phyloP scores from a whole-genome alignment of 2,797 vertebrate genomes.

The Pampus argenteus region DNA sequence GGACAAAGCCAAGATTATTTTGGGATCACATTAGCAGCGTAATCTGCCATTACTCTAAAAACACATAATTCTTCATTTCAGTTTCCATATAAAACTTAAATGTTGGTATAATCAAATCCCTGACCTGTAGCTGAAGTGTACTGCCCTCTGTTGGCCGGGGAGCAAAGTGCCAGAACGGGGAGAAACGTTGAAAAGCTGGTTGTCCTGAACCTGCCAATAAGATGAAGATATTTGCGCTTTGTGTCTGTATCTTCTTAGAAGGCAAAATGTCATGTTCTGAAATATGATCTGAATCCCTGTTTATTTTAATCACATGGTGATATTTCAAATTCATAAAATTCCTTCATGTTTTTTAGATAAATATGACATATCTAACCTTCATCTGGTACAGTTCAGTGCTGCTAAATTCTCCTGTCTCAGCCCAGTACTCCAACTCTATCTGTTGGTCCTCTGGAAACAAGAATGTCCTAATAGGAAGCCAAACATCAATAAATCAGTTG shows the following conservation, averaged over 20 bases:
- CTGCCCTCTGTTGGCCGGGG: constrained; percentile 87
- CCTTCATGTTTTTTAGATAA: background rate
- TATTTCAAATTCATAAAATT: background rate
- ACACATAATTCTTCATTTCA: background rate
- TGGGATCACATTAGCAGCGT: background rate
- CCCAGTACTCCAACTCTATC: constrained; percentile 90
- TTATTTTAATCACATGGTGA: background rate
- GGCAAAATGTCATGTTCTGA: background rate
- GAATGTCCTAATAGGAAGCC: constrained; percentile 86
- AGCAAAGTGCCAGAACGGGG: constrained; percentile 88
- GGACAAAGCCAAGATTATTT: constrained; percentile 18
- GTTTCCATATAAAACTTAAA: background rate
- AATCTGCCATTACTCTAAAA: background rate
- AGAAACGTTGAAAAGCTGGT: constrained; percentile 87
- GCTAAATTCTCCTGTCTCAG: constrained; percentile 86
- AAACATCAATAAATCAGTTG: background rate
- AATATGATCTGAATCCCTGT: background rate
- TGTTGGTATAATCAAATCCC: background rate
- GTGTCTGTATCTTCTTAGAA: background rate
- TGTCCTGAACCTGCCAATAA: constrained; percentile 81
- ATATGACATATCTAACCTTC: constrained; percentile 74
- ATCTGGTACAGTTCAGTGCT: constrained; percentile 87
- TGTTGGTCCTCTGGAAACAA: constrained; percentile 93
- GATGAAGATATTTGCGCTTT: background rate
- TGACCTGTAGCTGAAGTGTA: constrained; percentile 92